These are phyloP conservation scores for Thymelicus lineola DNA, from an alignment of 2,888 invertebrate genomes.

Conservation along the genomic window DNA sequence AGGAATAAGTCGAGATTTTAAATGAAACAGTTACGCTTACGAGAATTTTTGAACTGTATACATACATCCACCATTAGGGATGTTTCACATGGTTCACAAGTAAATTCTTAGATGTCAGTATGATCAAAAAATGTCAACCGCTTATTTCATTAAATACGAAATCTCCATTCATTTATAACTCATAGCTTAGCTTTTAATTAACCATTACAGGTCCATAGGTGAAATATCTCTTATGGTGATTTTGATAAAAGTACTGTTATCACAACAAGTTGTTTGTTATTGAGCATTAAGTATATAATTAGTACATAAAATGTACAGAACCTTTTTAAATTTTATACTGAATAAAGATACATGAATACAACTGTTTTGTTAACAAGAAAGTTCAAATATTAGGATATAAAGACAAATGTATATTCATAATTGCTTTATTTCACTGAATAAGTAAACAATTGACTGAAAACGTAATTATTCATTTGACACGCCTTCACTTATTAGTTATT, in stretches of 20 bases:
- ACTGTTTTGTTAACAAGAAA: conserved; percentile 29
- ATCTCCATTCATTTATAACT: conserved; percentile 6
- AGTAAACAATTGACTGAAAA: conserved; percentile 84
- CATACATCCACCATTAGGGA: conserved; percentile 33
- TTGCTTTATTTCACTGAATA: conserved; percentile 80
- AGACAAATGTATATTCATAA: conserved; percentile 39
- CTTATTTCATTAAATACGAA: conserved; percentile 18
- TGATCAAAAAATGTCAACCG: not conserved
- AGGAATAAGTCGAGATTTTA: not conserved
- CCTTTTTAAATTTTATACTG: conserved; percentile 36
- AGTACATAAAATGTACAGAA: conserved; percentile 37
- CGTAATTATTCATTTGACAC: conserved; percentile 82
- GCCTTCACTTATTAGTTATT: conserved; percentile 75
- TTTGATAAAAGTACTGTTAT: conserved; percentile 31
- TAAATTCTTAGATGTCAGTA: conserved; percentile 11
- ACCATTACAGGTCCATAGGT: conserved; percentile 14
- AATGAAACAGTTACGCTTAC: conserved; percentile 1
- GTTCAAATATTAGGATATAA: conserved; percentile 38
- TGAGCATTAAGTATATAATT: conserved; percentile 29
- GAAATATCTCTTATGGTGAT: conserved; percentile 32
- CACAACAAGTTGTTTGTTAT: conserved; percentile 33
- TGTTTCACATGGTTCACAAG: conserved; percentile 28
- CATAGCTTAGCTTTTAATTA: conserved; percentile 13
- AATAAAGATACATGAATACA: conserved; percentile 30
- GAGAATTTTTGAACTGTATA: conserved; percentile 20